Conservation (phyloP, 2,113 vertebrate genomes). For the Platichthys flesus region DNA sequence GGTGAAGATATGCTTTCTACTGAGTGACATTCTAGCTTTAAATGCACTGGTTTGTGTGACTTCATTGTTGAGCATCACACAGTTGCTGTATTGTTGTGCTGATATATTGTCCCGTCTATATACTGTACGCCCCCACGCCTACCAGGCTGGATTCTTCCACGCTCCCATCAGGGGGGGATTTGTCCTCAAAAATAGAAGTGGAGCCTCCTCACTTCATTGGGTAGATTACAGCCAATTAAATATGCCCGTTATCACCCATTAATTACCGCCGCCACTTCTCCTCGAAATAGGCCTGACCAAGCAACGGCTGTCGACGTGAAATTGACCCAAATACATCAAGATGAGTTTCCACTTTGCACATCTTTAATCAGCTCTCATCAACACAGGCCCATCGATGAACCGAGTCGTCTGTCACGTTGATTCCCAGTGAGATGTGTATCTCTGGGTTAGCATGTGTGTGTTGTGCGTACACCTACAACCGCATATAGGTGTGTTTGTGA, state of each 20-base stretch:
- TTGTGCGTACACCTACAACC: background rate
- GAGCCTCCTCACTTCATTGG: slow-evolving; percentile 63
- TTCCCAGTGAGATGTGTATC: slow-evolving; percentile 49
- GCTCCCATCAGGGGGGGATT: slow-evolving; percentile 46
- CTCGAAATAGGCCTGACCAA: slow-evolving; percentile 76
- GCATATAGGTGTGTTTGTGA: background rate
- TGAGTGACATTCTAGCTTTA: background rate
- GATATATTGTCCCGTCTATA: slow-evolving; percentile 21
- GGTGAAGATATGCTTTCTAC: background rate
- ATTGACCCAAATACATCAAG: slow-evolving; percentile 83
- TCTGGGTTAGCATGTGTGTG: slow-evolving; percentile 21
- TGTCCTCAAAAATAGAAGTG: slow-evolving; percentile 61
- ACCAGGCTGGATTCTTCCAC: slow-evolving; percentile 33
- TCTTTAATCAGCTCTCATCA: slow-evolving; percentile 66
- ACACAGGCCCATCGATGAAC: slow-evolving; percentile 59
- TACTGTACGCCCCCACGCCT: slow-evolving; percentile 29
- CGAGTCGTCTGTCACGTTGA: slow-evolving; percentile 47
- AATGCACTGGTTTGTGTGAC: background rate
- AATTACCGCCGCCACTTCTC: slow-evolving; percentile 73
- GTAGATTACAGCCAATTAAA: slow-evolving; percentile 77
- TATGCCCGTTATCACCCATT: slow-evolving; percentile 72
- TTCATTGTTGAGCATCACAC: background rate
- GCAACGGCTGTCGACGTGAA: slow-evolving; percentile 62
- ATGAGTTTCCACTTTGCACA: slow-evolving; percentile 75
- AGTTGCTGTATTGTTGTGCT: slow-evolving; percentile 30